Conservation (phyloP, 1,140 invertebrate species). For the Drosophila obscura region DNA sequence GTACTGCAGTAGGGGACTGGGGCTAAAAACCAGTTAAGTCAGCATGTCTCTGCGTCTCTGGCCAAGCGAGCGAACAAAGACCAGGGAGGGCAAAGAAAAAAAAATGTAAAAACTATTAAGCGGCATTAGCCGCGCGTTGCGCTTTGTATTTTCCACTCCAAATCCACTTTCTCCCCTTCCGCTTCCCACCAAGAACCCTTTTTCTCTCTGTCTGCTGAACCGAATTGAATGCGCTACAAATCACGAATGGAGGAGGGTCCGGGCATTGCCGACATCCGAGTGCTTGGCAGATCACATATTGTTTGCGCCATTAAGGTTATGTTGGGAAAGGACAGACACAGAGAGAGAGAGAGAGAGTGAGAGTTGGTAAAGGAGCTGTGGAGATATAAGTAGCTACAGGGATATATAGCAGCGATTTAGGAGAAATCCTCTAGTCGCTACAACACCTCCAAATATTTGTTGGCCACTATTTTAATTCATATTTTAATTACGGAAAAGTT, state of each 20-base stretch:
- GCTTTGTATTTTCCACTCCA: conserved; percentile 65
- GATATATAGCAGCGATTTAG: too few relatives aligned
- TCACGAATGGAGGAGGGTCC: conserved; percentile 14
- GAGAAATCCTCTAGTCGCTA: too few relatives aligned
- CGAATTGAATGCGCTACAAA: conserved; percentile 49
- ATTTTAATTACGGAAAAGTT: too few relatives aligned
- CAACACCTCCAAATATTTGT: too few relatives aligned
- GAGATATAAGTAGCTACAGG: too few relatives aligned
- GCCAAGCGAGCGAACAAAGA: conserved; percentile 62
- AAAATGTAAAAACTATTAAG: conserved; percentile 82
- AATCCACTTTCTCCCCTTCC: not conserved
- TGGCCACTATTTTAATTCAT: too few relatives aligned
- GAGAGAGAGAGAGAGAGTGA: not conserved
- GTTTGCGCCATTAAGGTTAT: not conserved
- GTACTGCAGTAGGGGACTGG: not conserved
- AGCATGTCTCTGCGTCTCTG: conserved; percentile 54
- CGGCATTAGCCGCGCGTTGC: conserved; percentile 77
- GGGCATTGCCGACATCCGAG: conserved; percentile 25
- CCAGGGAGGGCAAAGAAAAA: conserved; percentile 25
- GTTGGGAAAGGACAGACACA: not conserved
- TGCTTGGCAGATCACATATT: not conserved
- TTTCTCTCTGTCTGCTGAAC: conserved; percentile 3
- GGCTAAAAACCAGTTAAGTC: conserved; percentile 73
- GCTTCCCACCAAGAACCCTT: conserved; percentile 6
- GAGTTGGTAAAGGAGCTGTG: not conserved